Conservation (phyloP, 2,797 vertebrate genomes). For the Pelobates cultripes region DNA sequence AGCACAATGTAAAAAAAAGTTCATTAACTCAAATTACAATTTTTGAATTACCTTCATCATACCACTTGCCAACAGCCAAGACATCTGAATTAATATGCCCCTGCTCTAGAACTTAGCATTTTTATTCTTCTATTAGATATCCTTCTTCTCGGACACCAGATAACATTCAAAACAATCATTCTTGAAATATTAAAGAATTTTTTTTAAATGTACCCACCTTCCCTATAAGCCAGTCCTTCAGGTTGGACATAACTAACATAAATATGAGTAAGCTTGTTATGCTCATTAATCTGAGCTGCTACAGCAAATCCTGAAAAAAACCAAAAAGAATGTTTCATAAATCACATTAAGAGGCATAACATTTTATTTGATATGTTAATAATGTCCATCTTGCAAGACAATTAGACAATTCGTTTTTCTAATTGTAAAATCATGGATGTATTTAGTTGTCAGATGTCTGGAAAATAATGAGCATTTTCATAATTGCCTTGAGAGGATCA, state of each 20-base stretch:
- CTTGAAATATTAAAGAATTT: neutral
- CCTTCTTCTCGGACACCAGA: too few relatives aligned
- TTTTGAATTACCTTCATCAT: too few relatives aligned
- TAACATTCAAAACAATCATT: neutral
- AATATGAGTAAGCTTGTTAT: conserved; percentile 79
- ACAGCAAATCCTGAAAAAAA: conserved; percentile 83
- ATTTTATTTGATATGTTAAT: too few relatives aligned
- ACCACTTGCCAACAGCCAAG: too few relatives aligned
- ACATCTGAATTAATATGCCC: too few relatives aligned
- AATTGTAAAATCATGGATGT: neutral
- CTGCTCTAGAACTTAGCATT: too few relatives aligned
- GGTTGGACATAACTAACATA: conserved; percentile 88
- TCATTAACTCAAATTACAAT: too few relatives aligned
- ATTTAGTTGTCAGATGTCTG: too few relatives aligned
- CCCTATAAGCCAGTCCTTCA: conserved; percentile 80
- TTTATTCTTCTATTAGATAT: too few relatives aligned
- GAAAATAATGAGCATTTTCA: too few relatives aligned
- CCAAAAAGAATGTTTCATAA: conserved; percentile 1
- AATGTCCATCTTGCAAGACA: neutral
- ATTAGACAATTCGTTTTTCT: neutral
- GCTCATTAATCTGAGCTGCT: conserved; percentile 81
- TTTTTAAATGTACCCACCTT: conserved; percentile 73
- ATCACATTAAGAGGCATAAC: neutral
- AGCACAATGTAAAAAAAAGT: too few relatives aligned
- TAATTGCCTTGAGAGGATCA: too few relatives aligned